These are phyloP conservation scores for Sceloporus undulatus DNA, from an alignment of 2,113 vertebrate genomes.

Conservation along the genomic window DNA sequence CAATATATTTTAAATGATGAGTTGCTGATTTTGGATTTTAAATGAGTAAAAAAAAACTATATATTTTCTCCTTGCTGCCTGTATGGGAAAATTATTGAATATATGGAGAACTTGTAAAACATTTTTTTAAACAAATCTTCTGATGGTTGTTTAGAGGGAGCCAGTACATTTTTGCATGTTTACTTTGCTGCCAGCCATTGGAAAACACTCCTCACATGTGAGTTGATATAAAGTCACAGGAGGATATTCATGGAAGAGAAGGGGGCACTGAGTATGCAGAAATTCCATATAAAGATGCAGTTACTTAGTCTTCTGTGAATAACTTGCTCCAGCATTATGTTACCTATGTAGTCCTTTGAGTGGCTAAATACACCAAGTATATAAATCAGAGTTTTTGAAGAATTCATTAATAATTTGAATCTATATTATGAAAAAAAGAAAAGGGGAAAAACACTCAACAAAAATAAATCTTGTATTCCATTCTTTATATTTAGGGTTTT, in stretches of 20 bases:
- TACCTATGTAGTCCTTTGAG: not conserved
- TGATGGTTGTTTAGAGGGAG: not conserved
- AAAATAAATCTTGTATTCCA: not conserved
- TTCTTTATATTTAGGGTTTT: not conserved
- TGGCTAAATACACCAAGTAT: not conserved
- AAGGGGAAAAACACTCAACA: no score
- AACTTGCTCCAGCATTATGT: not conserved
- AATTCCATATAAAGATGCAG: no score
- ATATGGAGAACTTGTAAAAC: not conserved
- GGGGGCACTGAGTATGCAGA: not conserved
- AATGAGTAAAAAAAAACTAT: not conserved
- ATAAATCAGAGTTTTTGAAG: not conserved
- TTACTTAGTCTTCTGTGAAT: no score
- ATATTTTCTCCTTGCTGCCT: not conserved
- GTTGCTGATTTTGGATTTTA: not conserved
- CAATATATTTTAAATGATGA: no score
- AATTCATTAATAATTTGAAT: not conserved
- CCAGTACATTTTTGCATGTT: not conserved
- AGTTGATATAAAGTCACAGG: not conserved
- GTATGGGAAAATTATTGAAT: not conserved
- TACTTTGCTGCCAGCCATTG: not conserved
- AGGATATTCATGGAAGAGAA: not conserved
- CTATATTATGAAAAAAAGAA: not conserved
- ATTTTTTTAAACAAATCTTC: not conserved
- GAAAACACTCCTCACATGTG: not conserved